Percentiles rank a stretch among this genome's conserved stretches.
Evolutionary conservation across 2,797 vertebrate species (phyloP).

Genomic region (Myoxocephalus aenaeus): DNA sequence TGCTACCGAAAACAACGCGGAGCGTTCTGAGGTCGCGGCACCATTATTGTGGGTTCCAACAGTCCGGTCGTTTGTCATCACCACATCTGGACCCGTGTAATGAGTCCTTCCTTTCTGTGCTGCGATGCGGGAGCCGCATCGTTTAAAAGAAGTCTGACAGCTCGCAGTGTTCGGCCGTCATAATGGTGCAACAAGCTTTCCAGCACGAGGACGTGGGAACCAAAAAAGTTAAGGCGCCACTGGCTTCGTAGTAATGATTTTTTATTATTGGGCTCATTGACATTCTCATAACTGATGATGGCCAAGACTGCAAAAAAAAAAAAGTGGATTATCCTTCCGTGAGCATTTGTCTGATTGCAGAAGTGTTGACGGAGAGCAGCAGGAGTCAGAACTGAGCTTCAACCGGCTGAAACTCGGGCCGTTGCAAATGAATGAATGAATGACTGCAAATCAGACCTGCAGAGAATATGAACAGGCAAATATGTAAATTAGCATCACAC

Average conservation of each 20-base stretch:
- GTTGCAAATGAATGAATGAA: conserved; percentile 2
- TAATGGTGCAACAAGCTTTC: not conserved
- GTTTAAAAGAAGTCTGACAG: not conserved
- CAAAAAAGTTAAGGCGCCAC: not conserved
- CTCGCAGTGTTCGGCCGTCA: not conserved
- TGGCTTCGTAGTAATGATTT: not conserved
- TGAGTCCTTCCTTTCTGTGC: not conserved
- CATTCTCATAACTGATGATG: not conserved
- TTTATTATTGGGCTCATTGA: not conserved
- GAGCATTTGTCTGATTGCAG: not conserved
- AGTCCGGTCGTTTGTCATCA: not conserved
- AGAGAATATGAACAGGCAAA: conserved; percentile 13
- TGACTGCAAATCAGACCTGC: conserved; percentile 24
- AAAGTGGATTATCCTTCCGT: not conserved
- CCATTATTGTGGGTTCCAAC: not conserved
- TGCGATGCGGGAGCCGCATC: not conserved
- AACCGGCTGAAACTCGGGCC: conserved; percentile 2
- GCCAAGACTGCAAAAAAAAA: not conserved
- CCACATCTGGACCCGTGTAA: not conserved
- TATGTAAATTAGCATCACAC: conserved; percentile 29
- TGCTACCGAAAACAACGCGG: not conserved
- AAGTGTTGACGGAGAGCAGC: not conserved
- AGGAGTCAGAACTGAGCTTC: not conserved
- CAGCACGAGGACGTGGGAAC: not conserved
- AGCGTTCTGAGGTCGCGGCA: not conserved